Percentiles rank a stretch among this genome's conserved stretches.
These are phyloP conservation scores for Nycticebus coucang DNA, from an alignment of 2,113 vertebrate genomes.

Conservation along the genomic window DNA sequence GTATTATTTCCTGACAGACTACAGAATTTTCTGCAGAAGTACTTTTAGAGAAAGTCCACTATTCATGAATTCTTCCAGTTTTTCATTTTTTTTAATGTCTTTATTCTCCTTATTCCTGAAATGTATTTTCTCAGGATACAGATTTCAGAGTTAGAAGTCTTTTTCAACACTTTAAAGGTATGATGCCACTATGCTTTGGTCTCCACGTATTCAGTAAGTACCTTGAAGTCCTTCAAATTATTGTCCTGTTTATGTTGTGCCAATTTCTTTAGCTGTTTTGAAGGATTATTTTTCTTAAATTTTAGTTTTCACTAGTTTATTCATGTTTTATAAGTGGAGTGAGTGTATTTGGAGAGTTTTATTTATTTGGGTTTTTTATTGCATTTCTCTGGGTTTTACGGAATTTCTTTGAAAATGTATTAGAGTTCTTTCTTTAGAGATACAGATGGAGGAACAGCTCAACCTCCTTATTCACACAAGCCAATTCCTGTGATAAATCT, in stretches of 20 bases:
- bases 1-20: not conserved
- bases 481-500: too few species aligned
- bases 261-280: not conserved
- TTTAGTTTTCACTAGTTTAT: not conserved
- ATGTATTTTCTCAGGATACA: not conserved
- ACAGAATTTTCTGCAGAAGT: not conserved
- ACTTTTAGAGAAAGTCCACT: not conserved
- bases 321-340: not conserved
- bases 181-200: not conserved
- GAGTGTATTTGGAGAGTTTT: not conserved
- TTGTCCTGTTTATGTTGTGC: not conserved
- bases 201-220: not conserved
- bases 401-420: not conserved
- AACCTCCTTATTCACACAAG: too few species aligned
- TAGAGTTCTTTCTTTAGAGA: not conserved
- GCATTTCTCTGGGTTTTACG: not conserved
- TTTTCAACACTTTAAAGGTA: not conserved
- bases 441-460: too few species aligned
- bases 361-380: not conserved
- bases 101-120: not conserved
- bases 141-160: not conserved
- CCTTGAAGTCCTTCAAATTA: not conserved
- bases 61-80: not conserved
- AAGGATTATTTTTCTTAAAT: not conserved
- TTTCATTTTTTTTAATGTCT: not conserved